Percentiles rank a stretch among this genome's conserved stretches.
Conservation (phyloP, 2,888 invertebrate genomes). For the Macaria notata region DNA sequence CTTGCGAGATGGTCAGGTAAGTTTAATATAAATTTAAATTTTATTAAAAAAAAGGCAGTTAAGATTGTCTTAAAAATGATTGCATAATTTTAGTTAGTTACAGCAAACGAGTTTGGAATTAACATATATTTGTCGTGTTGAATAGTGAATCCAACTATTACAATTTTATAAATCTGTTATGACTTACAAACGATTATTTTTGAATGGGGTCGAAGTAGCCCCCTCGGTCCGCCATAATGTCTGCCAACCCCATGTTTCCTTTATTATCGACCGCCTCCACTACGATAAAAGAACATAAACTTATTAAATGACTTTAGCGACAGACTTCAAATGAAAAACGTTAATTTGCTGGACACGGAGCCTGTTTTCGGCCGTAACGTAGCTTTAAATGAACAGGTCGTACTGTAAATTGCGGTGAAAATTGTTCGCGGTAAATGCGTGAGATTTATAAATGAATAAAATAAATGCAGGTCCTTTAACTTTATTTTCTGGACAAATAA, state of each 20-base stretch:
- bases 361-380: conserved; percentile 24
- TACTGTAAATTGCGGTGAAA: conserved; percentile 27
- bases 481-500: not conserved
- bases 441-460: conserved; percentile 17
- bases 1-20: no score
- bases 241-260: conserved; percentile 37
- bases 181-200: no score
- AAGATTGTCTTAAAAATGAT: no score
- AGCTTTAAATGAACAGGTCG: conserved; percentile 22
- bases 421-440: conserved; percentile 18
- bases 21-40: no score
- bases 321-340: conserved; percentile 32
- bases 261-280: conserved; percentile 35
- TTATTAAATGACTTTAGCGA: conserved; percentile 35
- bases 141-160: no score
- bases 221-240: conserved; percentile 34
- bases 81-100: no score
- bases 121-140: no score
- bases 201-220: conserved; percentile 15
- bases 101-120: no score
- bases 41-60: no score
- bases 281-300: conserved; percentile 33
- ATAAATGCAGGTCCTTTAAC: conserved; percentile 11
- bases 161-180: no score
- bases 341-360: conserved; percentile 26